phyloP scores from a whole-genome alignment of 2,888 invertebrate species.

The Acleris laterana region DNA sequence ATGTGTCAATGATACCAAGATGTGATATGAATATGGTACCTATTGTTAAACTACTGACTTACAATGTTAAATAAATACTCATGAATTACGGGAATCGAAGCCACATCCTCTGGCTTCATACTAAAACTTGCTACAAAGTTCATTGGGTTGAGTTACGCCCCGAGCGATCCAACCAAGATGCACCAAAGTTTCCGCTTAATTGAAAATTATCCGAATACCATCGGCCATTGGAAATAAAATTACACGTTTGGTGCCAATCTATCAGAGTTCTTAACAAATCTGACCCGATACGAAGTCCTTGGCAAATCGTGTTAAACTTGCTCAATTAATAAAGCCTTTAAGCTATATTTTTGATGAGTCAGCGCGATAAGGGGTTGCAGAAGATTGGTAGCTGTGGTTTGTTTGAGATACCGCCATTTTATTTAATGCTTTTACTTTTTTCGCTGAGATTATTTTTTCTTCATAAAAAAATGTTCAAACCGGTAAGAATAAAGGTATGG shows the following conservation, averaged over 20 bases:
- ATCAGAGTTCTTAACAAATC: no score
- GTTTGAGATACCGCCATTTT: neutral
- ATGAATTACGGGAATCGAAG: no score
- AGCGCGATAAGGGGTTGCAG: slow-evolving; percentile 8
- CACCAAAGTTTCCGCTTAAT: slow-evolving; percentile 44
- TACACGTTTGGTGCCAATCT: no score
- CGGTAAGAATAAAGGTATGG: no score
- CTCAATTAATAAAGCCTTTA: slow-evolving; percentile 13
- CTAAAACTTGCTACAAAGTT: no score
- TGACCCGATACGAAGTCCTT: no score
- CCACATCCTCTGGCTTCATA: no score
- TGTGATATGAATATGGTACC: no score
- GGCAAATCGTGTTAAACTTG: slow-evolving; percentile 7
- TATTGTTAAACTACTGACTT: no score
- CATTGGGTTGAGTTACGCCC: neutral
- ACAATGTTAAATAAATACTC: no score
- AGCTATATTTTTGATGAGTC: slow-evolving; percentile 27
- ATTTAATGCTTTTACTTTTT: neutral
- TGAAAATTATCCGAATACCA: slow-evolving; percentile 45
- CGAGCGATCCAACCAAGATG: slow-evolving; percentile 8
- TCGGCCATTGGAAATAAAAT: slow-evolving; percentile 36
- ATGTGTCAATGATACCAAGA: no score
- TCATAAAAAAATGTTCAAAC: no score
- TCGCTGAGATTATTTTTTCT: neutral
- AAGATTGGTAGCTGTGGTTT: slow-evolving; percentile 12